Evolutionary conservation across 2,888 invertebrate genomes (phyloP).

Genomic region (Taenaris catops): DNA sequence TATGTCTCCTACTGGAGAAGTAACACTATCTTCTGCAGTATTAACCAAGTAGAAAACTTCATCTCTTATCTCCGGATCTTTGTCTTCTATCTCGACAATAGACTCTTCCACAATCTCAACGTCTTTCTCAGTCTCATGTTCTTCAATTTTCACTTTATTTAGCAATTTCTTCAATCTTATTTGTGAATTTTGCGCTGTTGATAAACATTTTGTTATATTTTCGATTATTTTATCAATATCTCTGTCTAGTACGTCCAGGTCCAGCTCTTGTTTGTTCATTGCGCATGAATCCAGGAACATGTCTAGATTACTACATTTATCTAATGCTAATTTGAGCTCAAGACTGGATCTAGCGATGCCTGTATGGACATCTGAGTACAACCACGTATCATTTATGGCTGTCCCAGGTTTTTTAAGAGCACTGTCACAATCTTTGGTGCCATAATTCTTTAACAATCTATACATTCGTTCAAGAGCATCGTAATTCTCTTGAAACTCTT

Average conservation of each 20-base stretch:
- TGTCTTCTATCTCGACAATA: constrained; percentile 54
- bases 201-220: constrained; percentile 49
- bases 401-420: constrained; percentile 42
- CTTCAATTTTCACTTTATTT: constrained; percentile 36
- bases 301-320: constrained; percentile 58
- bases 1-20: constrained; percentile 41
- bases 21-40: constrained; percentile 52
- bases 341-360: constrained; percentile 52
- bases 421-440: constrained; percentile 34
- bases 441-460: constrained; percentile 56
- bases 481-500: constrained; percentile 47
- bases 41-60: constrained; percentile 70
- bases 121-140: constrained; percentile 26
- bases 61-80: constrained; percentile 53
- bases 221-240: constrained; percentile 63
- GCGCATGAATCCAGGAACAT: constrained; percentile 66
- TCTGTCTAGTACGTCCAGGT: constrained; percentile 49
- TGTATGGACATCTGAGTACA: constrained; percentile 65
- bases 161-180: constrained; percentile 57
- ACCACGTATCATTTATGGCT: constrained; percentile 52
- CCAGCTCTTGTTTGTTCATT: constrained; percentile 51
- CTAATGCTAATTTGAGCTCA: constrained; percentile 55
- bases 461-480: constrained; percentile 62
- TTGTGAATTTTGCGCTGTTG: constrained; percentile 53
- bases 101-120: constrained; percentile 31